Base-by-base conservation (phyloP, 2,113 vertebrate species). In the Trochalopteron elliotii region DNA sequence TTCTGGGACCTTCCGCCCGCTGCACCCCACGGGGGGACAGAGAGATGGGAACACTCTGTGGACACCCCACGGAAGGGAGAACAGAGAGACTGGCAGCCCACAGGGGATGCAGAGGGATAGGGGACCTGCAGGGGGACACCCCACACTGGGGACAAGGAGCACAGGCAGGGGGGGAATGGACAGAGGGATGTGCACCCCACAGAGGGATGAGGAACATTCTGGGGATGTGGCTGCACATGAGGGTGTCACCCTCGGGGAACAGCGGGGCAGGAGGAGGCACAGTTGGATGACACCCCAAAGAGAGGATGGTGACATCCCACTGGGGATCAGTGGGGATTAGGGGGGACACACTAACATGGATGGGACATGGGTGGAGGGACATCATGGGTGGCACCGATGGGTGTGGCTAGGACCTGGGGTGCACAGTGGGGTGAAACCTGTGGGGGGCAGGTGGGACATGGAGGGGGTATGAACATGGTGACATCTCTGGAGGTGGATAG, bases 201-300 rank as follows among this genome's bases (percentile, higher is more conserved):
- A 5, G 30, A 47, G 25, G 28, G 57, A 6, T 6, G 27, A 11
- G 35, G 40, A 30, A 7, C 45, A 3, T 50, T 56, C 31, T n/a
- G 35, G 20, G 24, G 3, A 1, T 15, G 56, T 14, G 39, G 47
- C 5, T 7, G 18, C 49, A 30, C 7, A 4, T 0, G 11, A 25
- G 50, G 31, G 15, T 50, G 68, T 71, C 76, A 47, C 76, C 33
- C 69, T 42, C 4, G 2, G 64, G 69, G 11, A 14, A 9, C 19
- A 23, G 28, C 21, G 9, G 24, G 21, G 7, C 2, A 5, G 14
- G 27, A 57, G 35, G 50, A 40, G 61, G 24, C 53, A 42, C 37
- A 25, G 35, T 1, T 18, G 19, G n/a, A n/a, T 64, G 59, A 19
- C 39, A 49, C 15, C n/a, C n/a, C 45, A 56, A 31, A 7, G n/a